Evolutionary conservation across 2,113 vertebrate genomes (phyloP).

Genomic region (Manacus vitellinus): DNA sequence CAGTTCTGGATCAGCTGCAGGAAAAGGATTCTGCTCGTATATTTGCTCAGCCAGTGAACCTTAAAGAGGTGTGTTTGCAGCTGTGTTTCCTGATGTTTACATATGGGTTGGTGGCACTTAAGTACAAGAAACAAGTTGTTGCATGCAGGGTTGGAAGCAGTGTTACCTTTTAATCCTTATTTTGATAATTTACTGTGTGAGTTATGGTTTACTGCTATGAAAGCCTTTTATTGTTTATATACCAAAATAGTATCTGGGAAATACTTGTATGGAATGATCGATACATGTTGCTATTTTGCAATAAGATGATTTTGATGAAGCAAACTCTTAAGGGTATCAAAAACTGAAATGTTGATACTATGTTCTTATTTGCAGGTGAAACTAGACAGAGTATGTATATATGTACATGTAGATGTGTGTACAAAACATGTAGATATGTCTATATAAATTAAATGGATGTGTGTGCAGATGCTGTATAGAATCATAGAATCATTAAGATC

Average conservation of each 20-base stretch:
- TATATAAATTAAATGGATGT: background rate
- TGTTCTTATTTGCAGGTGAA: background rate
- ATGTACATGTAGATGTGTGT: background rate
- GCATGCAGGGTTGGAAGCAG: background rate
- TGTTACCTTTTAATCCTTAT: background rate
- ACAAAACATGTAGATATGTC: background rate
- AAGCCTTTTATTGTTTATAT: background rate
- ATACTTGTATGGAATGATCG: background rate
- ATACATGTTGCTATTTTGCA: background rate
- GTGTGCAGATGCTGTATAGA: background rate
- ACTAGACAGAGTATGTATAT: rapidly evolving
- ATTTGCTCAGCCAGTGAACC: slow-evolving; percentile 92
- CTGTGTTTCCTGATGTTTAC: background rate
- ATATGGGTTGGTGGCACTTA: background rate
- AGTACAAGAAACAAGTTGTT: background rate
- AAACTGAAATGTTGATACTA: background rate
- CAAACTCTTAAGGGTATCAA: rapidly evolving
- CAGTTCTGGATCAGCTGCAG: slow-evolving; percentile 90
- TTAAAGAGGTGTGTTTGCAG: slow-evolving; percentile 83
- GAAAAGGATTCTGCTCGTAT: slow-evolving; percentile 92
- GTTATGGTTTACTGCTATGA: background rate
- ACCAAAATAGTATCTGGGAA: background rate
- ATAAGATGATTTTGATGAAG: background rate
- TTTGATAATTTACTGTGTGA: background rate
- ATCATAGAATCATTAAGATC: background rate